Base-by-base conservation (phyloP, 1,140 invertebrate species). In the Phenacoccus solenopsis region DNA sequence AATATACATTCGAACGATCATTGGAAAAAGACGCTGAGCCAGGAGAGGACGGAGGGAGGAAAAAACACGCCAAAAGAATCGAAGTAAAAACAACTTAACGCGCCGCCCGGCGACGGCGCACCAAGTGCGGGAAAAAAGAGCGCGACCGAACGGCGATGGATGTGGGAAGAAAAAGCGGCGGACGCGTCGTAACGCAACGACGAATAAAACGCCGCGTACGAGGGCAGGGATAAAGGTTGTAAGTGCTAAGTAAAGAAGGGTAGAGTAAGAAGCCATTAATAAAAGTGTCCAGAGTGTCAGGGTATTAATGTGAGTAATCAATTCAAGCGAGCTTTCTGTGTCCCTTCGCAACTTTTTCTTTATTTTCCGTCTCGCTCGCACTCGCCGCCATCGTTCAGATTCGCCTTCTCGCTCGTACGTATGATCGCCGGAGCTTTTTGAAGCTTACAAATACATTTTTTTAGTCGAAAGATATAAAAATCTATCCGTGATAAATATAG, bases 281-380 rank as follows among this genome's bases (percentile, higher is more conserved):
- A 74, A 74, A 74, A 74, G 72, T 74, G 73, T 74, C 73, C 73
- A 74, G 71, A 72, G 73, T 74, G 73, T 74, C 73, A 74, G 73
- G 70, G 71, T 71, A 74, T 72, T 74, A 74, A 74, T 74, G 73
- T 72, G 49, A 70, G 72, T 74, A 74, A 74, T 74, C 73, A 74
- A 74, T 74, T 74, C 73, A 72, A 73, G 69, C 69, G 72, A 71
- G 64, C 59, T 64, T 64, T 72, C 72, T 74, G 72, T 73, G 68
- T 64, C 59, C 59, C 59, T 64, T 64, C 59, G 59, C 59, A 64
- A 64, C 59, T 64, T 64, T 64, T 64, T 64, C 59, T 64, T 64
- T 64, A 64, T 64, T 64, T 64, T 64, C 13, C 10, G 7, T 64
- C 59, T 64, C 59, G 21, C 59, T 64, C 59, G 20, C 21, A 64